phyloP scores from a whole-genome alignment of 2,888 invertebrate genomes.

The Metacarcinus magister region DNA sequence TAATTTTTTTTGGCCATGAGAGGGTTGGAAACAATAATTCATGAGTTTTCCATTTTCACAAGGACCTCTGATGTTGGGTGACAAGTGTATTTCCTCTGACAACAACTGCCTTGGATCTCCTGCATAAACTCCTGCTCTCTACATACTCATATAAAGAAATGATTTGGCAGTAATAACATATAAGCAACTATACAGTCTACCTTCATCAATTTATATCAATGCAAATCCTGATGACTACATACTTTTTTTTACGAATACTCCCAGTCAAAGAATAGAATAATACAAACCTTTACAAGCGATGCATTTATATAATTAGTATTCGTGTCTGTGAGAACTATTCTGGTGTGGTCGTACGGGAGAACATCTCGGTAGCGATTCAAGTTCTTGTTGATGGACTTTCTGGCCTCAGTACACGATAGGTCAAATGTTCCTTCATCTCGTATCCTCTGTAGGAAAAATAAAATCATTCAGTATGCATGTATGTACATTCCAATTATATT shows the following conservation, averaged over 20 bases:
- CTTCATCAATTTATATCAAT: no score
- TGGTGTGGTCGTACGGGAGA: conserved; percentile 96
- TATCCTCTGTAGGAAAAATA: conserved; percentile 78
- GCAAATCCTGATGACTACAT: no score
- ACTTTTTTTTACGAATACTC: background rate
- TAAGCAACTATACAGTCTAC: no score
- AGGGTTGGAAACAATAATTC: no score
- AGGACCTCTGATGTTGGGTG: no score
- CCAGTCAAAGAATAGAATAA: background rate
- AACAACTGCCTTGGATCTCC: no score
- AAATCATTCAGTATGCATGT: background rate
- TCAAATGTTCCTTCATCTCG: conserved; percentile 83
- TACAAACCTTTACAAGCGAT: conserved; percentile 91
- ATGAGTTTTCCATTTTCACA: no score
- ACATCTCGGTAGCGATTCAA: conserved; percentile 98
- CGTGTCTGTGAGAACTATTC: conserved; percentile 89
- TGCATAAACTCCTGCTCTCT: no score
- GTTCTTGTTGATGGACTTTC: conserved; percentile 91
- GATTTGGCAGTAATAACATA: no score
- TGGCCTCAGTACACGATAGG: conserved; percentile 88
- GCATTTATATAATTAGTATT: conserved; percentile 96
- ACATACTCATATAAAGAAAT: no score
- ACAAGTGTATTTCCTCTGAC: no score
- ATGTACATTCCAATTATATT: background rate
- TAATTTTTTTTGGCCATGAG: no score